Base-by-base conservation (phyloP, 2,113 vertebrate species). In the Clarias gariepinus region DNA sequence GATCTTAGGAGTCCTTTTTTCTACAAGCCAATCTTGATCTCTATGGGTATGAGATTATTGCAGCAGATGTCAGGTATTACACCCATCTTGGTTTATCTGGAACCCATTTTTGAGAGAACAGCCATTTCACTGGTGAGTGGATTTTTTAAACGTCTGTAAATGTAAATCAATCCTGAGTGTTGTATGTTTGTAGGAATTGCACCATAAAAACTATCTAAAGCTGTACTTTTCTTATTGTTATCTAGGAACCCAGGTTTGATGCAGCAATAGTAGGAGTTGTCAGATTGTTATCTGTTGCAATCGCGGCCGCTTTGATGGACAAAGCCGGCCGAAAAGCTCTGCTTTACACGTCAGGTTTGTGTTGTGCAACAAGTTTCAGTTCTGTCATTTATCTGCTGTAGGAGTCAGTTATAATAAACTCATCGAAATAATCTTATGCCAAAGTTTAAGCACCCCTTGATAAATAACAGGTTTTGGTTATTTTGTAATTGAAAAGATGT, bases 21-120 rank as follows among this genome's bases (percentile, higher is more conserved):
- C 88, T 97, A 96, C 94, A 95, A 95, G 36, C 98, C 98, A 28
- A 93, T 98, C 69, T 3, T 93, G 33, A 98, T 98, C 0, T 94
- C 97, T 0, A 88, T 96, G 77, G 87, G 88, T 71, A 99, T 99
- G 98, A 95, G 98, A 84, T 96, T 98, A 90, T 95, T 99, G 88
- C 98, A 99, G 92, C 98, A 99, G 93, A 94, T 99, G 92, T 96
- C 97, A 0, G 98, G 98, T 1, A 95, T 99, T 91, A 98, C 97
- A 0, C 97, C 97, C 2, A 89, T 98, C 85, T 95, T 99, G 0
- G 95, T 99, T 36, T 99, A 97, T 91, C 90, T 99, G 92, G 94
- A 99, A 92, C 47, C 96, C 15, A 97, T 99, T 91, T 99, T 99
- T 61, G 89, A 94, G 33, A 90, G 91, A 90, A 97, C 95, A 0